phyloP scores from a whole-genome alignment of 2,113 vertebrate species.

The Carassius auratus region DNA sequence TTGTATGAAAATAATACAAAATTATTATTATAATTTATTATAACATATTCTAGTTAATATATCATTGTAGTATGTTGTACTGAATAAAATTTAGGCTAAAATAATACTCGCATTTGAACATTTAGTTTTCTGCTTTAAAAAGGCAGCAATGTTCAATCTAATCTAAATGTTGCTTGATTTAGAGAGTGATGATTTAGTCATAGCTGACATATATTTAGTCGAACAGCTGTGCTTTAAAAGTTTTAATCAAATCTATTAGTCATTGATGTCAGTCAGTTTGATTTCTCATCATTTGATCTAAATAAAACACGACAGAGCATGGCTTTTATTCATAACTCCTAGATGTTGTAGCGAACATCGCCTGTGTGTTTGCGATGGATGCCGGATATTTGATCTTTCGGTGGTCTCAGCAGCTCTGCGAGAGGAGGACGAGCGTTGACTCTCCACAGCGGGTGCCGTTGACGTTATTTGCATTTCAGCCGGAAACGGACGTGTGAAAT shows the following conservation, averaged over 20 bases:
- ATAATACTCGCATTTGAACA: too few species aligned
- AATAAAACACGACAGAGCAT: not conserved
- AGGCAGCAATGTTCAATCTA: too few species aligned
- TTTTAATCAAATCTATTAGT: not conserved
- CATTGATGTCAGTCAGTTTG: not conserved
- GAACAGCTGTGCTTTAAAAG: not conserved
- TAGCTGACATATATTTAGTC: not conserved
- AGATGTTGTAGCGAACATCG: not conserved
- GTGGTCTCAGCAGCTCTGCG: not conserved
- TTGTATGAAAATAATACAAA: too few species aligned
- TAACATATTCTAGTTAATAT: too few species aligned
- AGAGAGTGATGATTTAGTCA: not conserved
- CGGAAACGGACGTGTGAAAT: slow-evolving; percentile 14
- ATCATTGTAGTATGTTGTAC: too few species aligned
- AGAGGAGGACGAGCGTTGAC: not conserved
- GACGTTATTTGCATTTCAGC: slow-evolving; percentile 1
- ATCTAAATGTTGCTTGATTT: too few species aligned
- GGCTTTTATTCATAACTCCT: not conserved
- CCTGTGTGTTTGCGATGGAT: not conserved
- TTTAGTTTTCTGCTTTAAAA: too few species aligned
- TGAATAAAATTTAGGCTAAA: too few species aligned
- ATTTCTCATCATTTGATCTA: not conserved
- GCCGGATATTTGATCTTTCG: slow-evolving; percentile 1
- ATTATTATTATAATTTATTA: too few species aligned
- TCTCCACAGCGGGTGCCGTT: not conserved